Percentiles rank a stretch among this genome's conserved stretches.
These are phyloP conservation scores for Cataglyphis albicans DNA, from an alignment of 2,888 invertebrate genomes.

Conservation along the genomic window DNA sequence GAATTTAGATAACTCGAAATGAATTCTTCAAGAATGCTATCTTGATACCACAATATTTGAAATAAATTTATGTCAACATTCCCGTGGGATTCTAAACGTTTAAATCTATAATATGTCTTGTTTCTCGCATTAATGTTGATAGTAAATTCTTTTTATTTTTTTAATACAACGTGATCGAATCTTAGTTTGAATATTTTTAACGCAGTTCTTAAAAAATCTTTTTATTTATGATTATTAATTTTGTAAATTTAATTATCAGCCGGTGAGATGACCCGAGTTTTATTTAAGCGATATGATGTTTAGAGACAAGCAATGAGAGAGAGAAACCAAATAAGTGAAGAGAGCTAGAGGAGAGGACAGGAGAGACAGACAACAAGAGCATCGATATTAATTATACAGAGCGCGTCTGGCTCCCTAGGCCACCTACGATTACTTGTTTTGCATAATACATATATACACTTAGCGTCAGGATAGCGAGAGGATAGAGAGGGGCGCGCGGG, in stretches of 20 bases:
- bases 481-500: constrained; percentile 61
- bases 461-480: constrained; percentile 73
- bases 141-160: not conserved
- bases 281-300: constrained; percentile 25
- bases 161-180: not conserved
- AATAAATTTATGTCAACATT: constrained; percentile 9
- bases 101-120: not conserved
- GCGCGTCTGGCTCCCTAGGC: constrained; percentile 77
- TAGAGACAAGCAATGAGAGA: constrained; percentile 29
- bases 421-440: constrained; percentile 82
- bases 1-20: not conserved
- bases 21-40: not conserved
- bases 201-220: not conserved
- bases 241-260: constrained; percentile 66
- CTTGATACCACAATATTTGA: not conserved
- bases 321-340: constrained; percentile 23
- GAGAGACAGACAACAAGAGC: constrained; percentile 73
- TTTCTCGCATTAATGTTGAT: not conserved
- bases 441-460: constrained; percentile 81
- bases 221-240: constrained; percentile 7
- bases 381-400: constrained; percentile 80
- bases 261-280: constrained; percentile 26
- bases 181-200: not conserved
- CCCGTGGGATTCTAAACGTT: not conserved
- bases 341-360: constrained; percentile 15